Base-by-base conservation (phyloP, 2,888 invertebrate species). In the Ceramica pisi region DNA sequence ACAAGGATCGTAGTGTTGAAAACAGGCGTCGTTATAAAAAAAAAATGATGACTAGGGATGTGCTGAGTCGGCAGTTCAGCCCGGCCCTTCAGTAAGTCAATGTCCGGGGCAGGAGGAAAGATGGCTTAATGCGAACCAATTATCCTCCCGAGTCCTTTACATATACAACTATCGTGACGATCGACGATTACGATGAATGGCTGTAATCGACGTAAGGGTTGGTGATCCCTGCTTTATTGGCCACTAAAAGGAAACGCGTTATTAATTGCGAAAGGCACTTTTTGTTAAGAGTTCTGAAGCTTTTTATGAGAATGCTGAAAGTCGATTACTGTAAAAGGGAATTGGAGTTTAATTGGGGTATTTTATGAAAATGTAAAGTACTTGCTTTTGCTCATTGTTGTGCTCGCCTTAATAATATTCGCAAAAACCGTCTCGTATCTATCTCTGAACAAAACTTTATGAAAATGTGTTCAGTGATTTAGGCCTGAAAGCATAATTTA, bases 51-150 rank as follows among this genome's bases (percentile, higher is more conserved):
- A 79, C 79, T 85, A 21, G 77, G 60, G 73, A 83, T 75, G 71
- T 48, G 84, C 84, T 80, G 85, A 80, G 81, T 83, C 65, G 75
- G 73, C 79, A 44, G 80, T 78, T 64, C 64, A 68, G 75, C 78
- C 41, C 81, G 81, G 71, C 72, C 79, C 79, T 83, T 70, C 85
- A 80, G 84, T 89, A 88, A 88, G 87, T 89, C 89, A 89, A 87
- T 82, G 89, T 88, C 88, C 81, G 81, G 53, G 67, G 35, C 89
- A 89, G 84, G 70, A 75, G 76, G 74, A 75, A 86, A 81, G 82
- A 86, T 79, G 78, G 78, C 84, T 87, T 89, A 87, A 89, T 89
- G 84, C 71, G 75, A 79, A 82, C 83, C 86, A 89, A 89, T 89
- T 89, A 89, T 85, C 86, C 83, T 81, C 64, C 66, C 68, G 50